Evolutionary conservation across 2,888 invertebrate genomes (phyloP).

Genomic region (Cheilosia soror): DNA sequence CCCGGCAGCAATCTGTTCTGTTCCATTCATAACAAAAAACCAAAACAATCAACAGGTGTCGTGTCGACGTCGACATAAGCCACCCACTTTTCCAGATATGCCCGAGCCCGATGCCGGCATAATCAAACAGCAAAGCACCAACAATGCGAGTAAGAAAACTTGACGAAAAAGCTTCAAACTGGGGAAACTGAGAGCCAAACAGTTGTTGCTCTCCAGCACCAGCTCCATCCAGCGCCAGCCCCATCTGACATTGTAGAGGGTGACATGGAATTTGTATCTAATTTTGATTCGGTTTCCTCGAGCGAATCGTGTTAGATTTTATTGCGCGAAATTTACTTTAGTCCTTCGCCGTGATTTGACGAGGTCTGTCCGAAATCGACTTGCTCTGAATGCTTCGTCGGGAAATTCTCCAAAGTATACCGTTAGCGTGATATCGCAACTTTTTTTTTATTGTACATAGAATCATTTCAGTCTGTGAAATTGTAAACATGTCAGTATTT

Average conservation of each 20-base stretch:
- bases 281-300: slow-evolving; percentile 6
- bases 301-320: slow-evolving; percentile 29
- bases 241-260: slow-evolving; percentile 13
- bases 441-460: too few species aligned
- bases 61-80: too few species aligned
- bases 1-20: too few species aligned
- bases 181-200: slow-evolving; percentile 34
- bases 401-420: too few species aligned
- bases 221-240: background rate
- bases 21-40: too few species aligned
- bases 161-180: slow-evolving; percentile 49
- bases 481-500: too few species aligned
- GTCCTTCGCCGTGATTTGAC: slow-evolving; percentile 53
- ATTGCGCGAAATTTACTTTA: slow-evolving; percentile 29
- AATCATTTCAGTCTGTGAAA: too few species aligned
- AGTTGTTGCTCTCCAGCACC: background rate
- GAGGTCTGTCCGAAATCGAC: slow-evolving; percentile 10
- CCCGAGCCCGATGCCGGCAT: too few species aligned
- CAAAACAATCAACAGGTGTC: too few species aligned
- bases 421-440: too few species aligned
- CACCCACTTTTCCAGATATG: too few species aligned
- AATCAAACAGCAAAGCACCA: background rate
- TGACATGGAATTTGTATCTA: slow-evolving; percentile 30
- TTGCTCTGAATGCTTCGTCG: background rate
- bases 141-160: slow-evolving; percentile 13